Base-by-base conservation (phyloP, 2,888 invertebrate species). In the Achlya flavicornis region DNA sequence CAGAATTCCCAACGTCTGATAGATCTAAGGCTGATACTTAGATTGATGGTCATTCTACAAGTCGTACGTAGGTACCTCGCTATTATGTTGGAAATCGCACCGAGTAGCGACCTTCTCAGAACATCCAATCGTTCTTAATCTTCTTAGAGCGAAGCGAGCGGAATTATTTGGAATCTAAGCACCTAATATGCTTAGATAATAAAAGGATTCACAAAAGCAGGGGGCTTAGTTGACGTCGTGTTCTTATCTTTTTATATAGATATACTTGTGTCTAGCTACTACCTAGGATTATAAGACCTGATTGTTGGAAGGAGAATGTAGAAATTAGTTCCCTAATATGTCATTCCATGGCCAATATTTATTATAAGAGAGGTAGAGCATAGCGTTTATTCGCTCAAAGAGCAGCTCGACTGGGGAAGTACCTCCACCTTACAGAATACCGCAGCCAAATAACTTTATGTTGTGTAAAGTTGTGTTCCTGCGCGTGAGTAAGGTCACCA, bases 41-140 rank as follows among this genome's bases (percentile, higher is more conserved):
- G 85, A 89, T 90, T 89, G 88, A 88, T 87, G 86, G 73, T 83
- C 72, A 83, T 86, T 84, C 86, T 84, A 86, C 89, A 87, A 89
- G 86, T 86, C 82, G 53, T 81, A 81, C 78, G 75, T 81, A 71
- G 73, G 76, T 79, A 70, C 46, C 46, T 41, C 10, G 78, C 82
- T 74, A 89, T 88, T 89, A 88, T 87, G 79, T 84, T 73, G 76
- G 78, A 78, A 83, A 85, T 78, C 82, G 83, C 81, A 71, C 74
- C 80, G 46, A 46, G 83, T 80, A 78, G 81, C 83, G 83, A 86
- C 88, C 88, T 91, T 88, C 89, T 87, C 75, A 81, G 89, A 88
- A 92, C 89, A 89, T 92, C 91, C 92, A 93, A 92, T 93, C 92
- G 87, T 84, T 90, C 83, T 88, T 93, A 93, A 93, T 92, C 93